Evolutionary conservation across 2,113 vertebrate species (phyloP).

Genomic region (Dasyprocta punctata): DNA sequence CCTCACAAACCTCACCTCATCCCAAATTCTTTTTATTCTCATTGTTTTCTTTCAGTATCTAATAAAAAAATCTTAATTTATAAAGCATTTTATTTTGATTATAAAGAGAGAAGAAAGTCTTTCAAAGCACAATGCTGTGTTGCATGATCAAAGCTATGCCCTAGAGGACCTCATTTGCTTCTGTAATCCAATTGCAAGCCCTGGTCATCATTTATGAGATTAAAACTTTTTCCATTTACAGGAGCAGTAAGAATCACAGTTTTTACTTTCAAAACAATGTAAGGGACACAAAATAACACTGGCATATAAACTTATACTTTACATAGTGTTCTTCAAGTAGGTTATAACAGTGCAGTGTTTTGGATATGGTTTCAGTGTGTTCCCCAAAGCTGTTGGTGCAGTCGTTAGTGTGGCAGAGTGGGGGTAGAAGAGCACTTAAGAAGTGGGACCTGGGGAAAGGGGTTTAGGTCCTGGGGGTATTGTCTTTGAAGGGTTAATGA

Average conservation of each 20-base stretch:
- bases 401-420: background rate
- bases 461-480: background rate
- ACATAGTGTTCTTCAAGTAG: background rate
- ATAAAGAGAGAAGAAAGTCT: constrained; percentile 29
- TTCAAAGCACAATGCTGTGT: background rate
- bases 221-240: background rate
- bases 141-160: background rate
- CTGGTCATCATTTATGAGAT: background rate
- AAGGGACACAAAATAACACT: background rate
- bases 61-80: constrained; percentile 52
- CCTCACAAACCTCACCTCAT: background rate
- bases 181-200: background rate
- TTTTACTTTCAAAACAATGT: constrained; percentile 9
- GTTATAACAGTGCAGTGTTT: background rate
- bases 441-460: background rate
- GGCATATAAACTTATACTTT: background rate
- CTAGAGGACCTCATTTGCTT: background rate
- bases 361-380: background rate
- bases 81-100: constrained; percentile 39
- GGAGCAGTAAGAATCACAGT: background rate
- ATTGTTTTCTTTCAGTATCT: constrained; percentile 35
- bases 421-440: background rate
- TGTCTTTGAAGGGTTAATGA: background rate
- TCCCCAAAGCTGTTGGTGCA: background rate
- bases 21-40: constrained; percentile 16